Evolutionary conservation across 1,140 invertebrate genomes (phyloP).

Genomic region (Temnothorax curvispinosus): DNA sequence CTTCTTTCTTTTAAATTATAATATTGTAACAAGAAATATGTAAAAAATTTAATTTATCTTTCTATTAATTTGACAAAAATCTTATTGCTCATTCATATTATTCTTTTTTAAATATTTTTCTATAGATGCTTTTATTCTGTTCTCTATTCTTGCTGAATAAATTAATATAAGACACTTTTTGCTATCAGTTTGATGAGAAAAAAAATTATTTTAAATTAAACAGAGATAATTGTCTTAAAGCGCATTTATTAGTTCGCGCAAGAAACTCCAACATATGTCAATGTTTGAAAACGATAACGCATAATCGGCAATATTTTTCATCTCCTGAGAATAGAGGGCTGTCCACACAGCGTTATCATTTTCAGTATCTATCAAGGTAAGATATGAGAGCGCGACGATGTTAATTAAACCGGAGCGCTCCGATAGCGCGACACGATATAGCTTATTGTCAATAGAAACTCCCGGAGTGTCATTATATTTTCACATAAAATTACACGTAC

Average conservation of each 20-base stretch:
- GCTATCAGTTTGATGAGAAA: not conserved
- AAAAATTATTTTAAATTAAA: not conserved
- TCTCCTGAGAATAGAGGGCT: constrained; percentile 73
- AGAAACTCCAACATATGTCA: constrained; percentile 57
- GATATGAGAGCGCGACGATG: constrained; percentile 54
- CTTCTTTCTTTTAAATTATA: not conserved
- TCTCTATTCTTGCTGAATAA: not conserved
- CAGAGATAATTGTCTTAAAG: constrained; percentile 4
- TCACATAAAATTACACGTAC: constrained; percentile 10
- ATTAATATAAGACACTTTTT: not conserved
- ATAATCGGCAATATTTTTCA: constrained; percentile 65
- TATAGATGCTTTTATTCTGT: not conserved
- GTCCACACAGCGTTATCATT: constrained; percentile 72
- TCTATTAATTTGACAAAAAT: not conserved
- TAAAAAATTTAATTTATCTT: not conserved
- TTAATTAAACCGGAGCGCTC: constrained; percentile 63
- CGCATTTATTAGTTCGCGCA: constrained; percentile 2
- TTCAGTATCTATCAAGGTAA: constrained; percentile 6
- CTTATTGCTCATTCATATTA: not conserved
- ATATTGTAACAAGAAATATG: not conserved
- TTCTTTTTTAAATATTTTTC: not conserved
- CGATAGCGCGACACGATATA: not conserved
- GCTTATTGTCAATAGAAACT: constrained; percentile 32
- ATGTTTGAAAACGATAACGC: constrained; percentile 70
- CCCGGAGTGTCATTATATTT: not conserved